Conservation (phyloP, 1,140 invertebrate genomes). For the Atta texana region DNA sequence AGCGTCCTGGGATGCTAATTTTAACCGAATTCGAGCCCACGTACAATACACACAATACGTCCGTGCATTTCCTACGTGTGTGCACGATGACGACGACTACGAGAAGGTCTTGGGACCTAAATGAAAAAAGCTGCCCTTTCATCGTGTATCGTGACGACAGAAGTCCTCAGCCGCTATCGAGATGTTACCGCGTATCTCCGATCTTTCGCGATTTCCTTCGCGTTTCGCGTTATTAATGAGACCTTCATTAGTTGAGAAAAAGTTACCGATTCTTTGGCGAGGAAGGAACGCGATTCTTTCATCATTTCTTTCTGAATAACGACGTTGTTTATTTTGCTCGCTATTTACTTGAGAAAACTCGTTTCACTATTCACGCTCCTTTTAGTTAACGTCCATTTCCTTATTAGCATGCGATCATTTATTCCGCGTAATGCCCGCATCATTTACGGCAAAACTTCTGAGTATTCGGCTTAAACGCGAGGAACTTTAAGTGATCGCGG, state of each 20-base stretch:
- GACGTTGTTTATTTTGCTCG: constrained; percentile 46
- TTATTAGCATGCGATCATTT: constrained; percentile 61
- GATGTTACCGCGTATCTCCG: constrained; percentile 23
- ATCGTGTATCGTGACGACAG: constrained; percentile 31
- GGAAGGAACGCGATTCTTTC: constrained; percentile 14
- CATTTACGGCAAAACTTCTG: constrained; percentile 49
- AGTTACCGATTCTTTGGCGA: constrained; percentile 18
- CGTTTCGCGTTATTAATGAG: constrained; percentile 46
- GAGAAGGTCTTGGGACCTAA: constrained; percentile 62
- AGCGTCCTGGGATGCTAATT: constrained; percentile 77
- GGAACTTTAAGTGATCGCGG: constrained; percentile 59
- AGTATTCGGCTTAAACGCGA: constrained; percentile 55
- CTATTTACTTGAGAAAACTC: constrained; percentile 47
- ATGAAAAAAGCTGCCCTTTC: constrained; percentile 48
- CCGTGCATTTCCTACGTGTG: constrained; percentile 34
- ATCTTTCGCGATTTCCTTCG: constrained; percentile 11
- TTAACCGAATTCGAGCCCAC: constrained; percentile 71
- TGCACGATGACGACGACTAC: not conserved
- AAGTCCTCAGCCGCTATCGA: constrained; percentile 44
- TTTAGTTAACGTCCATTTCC: constrained; percentile 31
- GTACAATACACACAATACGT: constrained; percentile 39
- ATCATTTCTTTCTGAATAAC: constrained; percentile 39
- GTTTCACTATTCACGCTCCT: constrained; percentile 38
- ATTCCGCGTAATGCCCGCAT: constrained; percentile 56
- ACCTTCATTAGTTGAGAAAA: constrained; percentile 26